phyloP scores from a whole-genome alignment of 1,140 invertebrate genomes.

The Periplaneta americana region DNA sequence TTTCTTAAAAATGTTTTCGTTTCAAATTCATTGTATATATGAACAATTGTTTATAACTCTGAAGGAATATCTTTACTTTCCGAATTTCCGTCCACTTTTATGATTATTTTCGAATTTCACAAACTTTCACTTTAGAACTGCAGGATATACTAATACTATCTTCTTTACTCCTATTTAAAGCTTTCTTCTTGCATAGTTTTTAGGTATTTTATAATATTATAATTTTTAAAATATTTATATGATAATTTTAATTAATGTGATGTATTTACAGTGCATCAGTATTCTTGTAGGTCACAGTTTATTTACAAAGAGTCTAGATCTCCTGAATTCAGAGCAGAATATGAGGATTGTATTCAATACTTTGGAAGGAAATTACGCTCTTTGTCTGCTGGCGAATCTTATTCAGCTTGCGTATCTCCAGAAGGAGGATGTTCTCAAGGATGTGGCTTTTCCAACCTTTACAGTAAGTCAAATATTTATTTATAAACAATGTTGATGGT shows the following conservation, averaged over 20 bases:
- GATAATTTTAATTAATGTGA: constrained; percentile 8
- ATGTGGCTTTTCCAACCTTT: constrained; percentile 62
- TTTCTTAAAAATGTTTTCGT: too few species aligned
- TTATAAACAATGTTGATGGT: background rate
- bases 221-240: background rate
- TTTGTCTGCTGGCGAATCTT: constrained; percentile 76
- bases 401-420: constrained; percentile 72
- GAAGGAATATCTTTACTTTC: too few species aligned
- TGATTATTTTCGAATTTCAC: too few species aligned
- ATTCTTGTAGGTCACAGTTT: constrained; percentile 59
- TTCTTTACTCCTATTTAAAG: too few species aligned
- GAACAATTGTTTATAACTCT: too few species aligned
- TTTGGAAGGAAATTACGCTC: constrained; percentile 80
- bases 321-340: constrained; percentile 75
- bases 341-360: constrained; percentile 80
- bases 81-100: too few species aligned
- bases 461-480: constrained; percentile 46
- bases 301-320: constrained; percentile 65
- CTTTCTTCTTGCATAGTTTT: too few species aligned
- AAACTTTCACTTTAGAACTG: too few species aligned
- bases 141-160: too few species aligned
- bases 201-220: too few species aligned
- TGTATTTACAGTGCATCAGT: constrained; percentile 53
- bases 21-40: too few species aligned
- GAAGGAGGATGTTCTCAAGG: constrained; percentile 50